Conservation (phyloP, 1,140 invertebrate genomes). For the Drosophila ficusphila region DNA sequence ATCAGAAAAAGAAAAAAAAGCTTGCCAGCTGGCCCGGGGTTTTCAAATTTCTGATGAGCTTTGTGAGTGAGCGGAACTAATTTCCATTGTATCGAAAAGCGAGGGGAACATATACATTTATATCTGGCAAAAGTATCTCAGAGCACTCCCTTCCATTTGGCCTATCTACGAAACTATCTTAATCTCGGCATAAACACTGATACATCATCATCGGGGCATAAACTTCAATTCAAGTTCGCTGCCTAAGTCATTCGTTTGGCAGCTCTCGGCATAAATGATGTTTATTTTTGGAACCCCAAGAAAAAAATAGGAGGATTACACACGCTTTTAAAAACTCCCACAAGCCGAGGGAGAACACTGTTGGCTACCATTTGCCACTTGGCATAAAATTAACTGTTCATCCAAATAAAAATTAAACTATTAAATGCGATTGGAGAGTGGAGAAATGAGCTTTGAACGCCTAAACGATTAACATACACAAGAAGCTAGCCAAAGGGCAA, state of each 20-base stretch:
- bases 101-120: background rate
- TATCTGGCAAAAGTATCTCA: slow-evolving; percentile 1
- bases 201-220: slow-evolving; percentile 31
- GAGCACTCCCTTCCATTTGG: slow-evolving; percentile 20
- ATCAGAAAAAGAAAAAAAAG: slow-evolving; percentile 28
- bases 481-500: background rate
- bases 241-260: slow-evolving; percentile 45
- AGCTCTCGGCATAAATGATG: slow-evolving; percentile 40
- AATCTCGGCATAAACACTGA: slow-evolving; percentile 39
- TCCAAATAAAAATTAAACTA: slow-evolving; percentile 82
- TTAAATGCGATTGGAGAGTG: slow-evolving; percentile 46
- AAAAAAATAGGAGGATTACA: slow-evolving; percentile 35
- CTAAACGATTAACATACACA: slow-evolving; percentile 80
- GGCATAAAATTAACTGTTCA: slow-evolving; percentile 81
- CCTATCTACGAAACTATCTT: slow-evolving; percentile 21
- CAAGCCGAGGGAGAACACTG: slow-evolving; percentile 7
- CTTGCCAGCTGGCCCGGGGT: slow-evolving; percentile 28
- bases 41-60: slow-evolving; percentile 27
- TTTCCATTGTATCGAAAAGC: slow-evolving; percentile 34
- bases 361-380: slow-evolving; percentile 65
- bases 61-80: slow-evolving; percentile 41
- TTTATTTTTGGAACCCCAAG: slow-evolving; percentile 8
- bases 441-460: slow-evolving; percentile 64
- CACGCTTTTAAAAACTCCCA: slow-evolving; percentile 46
- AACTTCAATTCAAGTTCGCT: slow-evolving; percentile 34